Evolutionary conservation across 2,888 invertebrate genomes (phyloP).

Genomic region (Ochropleura plecta): DNA sequence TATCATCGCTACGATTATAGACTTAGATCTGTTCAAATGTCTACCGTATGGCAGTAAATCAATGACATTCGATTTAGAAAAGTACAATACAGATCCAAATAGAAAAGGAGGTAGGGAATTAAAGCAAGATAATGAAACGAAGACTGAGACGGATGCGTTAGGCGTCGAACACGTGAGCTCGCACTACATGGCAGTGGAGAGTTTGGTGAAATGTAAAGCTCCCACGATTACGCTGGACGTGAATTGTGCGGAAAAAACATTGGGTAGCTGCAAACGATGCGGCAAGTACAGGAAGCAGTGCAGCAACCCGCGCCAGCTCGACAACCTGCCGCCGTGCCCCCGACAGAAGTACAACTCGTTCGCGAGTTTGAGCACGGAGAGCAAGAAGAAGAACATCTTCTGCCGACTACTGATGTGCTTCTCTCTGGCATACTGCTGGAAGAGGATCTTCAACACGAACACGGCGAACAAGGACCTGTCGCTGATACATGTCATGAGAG

Average conservation of each 20-base stretch:
- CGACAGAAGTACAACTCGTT: constrained; percentile 80
- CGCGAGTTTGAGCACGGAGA: constrained; percentile 78
- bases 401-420: constrained; percentile 83
- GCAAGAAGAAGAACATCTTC: constrained; percentile 74
- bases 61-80: constrained; percentile 83
- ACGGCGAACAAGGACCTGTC: constrained; percentile 88
- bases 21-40: constrained; percentile 81
- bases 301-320: constrained; percentile 69
- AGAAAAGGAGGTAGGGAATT: constrained; percentile 67
- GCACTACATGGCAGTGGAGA: constrained; percentile 78
- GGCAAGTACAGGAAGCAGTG: constrained; percentile 87
- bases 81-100: constrained; percentile 75
- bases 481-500: constrained; percentile 91
- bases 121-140: constrained; percentile 62
- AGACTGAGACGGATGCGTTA: constrained; percentile 68
- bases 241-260: constrained; percentile 78
- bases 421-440: constrained; percentile 83
- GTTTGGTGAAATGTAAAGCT: constrained; percentile 71
- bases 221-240: constrained; percentile 85
- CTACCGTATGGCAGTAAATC: constrained; percentile 73
- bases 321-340: constrained; percentile 77
- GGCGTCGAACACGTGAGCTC: constrained; percentile 74
- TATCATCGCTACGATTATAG: constrained; percentile 85
- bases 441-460: constrained; percentile 84
- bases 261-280: constrained; percentile 82